phyloP scores from a whole-genome alignment of 2,797 vertebrate species.

The Dryobates pubescens region DNA sequence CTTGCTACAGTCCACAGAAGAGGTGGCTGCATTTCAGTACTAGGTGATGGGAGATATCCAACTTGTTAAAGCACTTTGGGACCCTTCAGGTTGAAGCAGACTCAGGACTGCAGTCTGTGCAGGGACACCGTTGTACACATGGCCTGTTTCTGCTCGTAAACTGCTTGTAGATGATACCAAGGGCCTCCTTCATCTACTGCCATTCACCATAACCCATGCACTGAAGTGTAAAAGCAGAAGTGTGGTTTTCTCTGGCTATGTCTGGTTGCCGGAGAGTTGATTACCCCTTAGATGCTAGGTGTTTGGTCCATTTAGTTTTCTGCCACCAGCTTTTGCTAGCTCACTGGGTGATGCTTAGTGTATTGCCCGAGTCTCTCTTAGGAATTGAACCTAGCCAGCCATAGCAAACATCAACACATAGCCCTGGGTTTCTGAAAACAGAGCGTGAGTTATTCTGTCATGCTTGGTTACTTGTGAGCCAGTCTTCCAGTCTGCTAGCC shows the following conservation, averaged over 20 bases:
- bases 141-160: neutral
- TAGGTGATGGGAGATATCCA: neutral
- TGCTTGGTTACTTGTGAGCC: neutral
- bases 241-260: neutral
- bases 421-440: neutral
- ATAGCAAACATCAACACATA: neutral
- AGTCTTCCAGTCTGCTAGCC: neutral
- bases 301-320: neutral
- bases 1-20: neutral
- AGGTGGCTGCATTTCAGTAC: slow-evolving; percentile 18
- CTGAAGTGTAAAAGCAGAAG: neutral
- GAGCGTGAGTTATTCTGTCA: neutral
- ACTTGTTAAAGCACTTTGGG: slow-evolving; percentile 68
- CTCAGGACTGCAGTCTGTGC: neutral
- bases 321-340: neutral
- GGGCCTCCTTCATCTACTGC: neutral
- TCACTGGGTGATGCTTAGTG: neutral
- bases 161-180: neutral
- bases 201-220: neutral
- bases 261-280: neutral
- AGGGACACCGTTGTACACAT: neutral
- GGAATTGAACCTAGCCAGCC: neutral
- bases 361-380: neutral
- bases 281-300: neutral
- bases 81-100: slow-evolving; percentile 67